A percentile compares a stretch with the other conserved stretches of the same genome.
These are phyloP conservation scores for Anoplolepis gracilipes DNA, from an alignment of 1,140 invertebrate species.

Conservation along the genomic window DNA sequence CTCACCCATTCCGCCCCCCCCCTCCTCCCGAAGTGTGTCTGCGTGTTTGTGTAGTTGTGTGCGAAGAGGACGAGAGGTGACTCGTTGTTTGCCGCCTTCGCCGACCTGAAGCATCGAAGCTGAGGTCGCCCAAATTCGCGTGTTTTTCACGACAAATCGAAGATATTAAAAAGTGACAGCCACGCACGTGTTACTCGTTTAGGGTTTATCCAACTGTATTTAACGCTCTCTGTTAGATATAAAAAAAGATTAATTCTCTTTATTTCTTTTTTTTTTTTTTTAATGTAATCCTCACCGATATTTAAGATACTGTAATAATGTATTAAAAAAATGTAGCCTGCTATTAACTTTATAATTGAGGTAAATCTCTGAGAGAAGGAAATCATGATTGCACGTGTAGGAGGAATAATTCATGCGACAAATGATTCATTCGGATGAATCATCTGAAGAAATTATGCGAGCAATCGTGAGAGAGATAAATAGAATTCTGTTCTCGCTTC, in stretches of 20 bases:
- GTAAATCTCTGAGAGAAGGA: neutral
- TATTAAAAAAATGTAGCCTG: neutral
- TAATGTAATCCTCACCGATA: no score
- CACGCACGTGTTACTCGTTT: no score
- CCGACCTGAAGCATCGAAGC: constrained; percentile 21
- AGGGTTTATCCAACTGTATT: neutral
- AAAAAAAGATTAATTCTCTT: neutral
- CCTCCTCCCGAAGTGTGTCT: constrained; percentile 31
- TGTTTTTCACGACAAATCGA: neutral
- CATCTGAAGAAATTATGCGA: constrained; percentile 9
- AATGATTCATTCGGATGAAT: constrained; percentile 39
- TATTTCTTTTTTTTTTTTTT: no score
- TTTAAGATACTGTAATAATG: neutral
- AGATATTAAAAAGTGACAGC: no score
- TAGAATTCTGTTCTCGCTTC: no score
- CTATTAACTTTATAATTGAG: no score
- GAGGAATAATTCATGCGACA: neutral
- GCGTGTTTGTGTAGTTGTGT: constrained; percentile 9
- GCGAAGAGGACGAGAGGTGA: constrained; percentile 65
- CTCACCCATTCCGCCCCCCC: constrained; percentile 24
- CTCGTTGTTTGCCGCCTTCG: constrained; percentile 60
- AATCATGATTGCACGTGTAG: neutral
- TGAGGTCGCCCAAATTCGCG: constrained; percentile 9
- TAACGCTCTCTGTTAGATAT: neutral
- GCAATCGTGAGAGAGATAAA: neutral